These are phyloP conservation scores for Paramormyrops kingsleyae DNA, from an alignment of 2,113 vertebrate species.

Conservation along the genomic window DNA sequence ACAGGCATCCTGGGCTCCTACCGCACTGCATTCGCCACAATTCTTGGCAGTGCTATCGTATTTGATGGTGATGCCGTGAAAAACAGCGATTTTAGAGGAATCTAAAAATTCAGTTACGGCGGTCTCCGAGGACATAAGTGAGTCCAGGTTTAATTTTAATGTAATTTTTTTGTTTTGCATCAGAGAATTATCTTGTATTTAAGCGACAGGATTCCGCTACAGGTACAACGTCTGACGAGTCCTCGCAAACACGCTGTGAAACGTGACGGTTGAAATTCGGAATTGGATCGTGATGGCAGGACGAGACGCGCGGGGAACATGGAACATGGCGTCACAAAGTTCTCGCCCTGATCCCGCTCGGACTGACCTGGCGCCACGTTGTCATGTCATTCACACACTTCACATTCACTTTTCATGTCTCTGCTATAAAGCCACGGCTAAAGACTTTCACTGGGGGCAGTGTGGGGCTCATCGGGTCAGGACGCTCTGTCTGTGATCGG, in stretches of 20 bases:
- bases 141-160: constrained; percentile 53
- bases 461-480: background rate
- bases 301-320: no score
- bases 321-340: background rate
- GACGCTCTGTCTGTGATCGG: background rate
- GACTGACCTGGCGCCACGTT: background rate
- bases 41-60: constrained; percentile 41
- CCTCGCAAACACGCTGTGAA: background rate
- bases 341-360: background rate
- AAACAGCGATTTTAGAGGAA: constrained; percentile 36
- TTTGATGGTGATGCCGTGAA: constrained; percentile 28
- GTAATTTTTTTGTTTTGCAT: constrained; percentile 42
- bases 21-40: constrained; percentile 37
- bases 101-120: constrained; percentile 54
- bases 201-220: background rate
- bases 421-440: background rate
- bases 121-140: constrained; percentile 45
- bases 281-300: background rate
- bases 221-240: background rate
- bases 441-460: background rate
- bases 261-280: background rate
- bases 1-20: constrained; percentile 34
- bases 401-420: background rate
- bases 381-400: background rate
- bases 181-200: constrained; percentile 35